Percentiles rank a stretch among this genome's conserved stretches.
These are phyloP conservation scores for Cephus nigrinus DNA, from an alignment of 2,888 invertebrate species.

Conservation along the genomic window DNA sequence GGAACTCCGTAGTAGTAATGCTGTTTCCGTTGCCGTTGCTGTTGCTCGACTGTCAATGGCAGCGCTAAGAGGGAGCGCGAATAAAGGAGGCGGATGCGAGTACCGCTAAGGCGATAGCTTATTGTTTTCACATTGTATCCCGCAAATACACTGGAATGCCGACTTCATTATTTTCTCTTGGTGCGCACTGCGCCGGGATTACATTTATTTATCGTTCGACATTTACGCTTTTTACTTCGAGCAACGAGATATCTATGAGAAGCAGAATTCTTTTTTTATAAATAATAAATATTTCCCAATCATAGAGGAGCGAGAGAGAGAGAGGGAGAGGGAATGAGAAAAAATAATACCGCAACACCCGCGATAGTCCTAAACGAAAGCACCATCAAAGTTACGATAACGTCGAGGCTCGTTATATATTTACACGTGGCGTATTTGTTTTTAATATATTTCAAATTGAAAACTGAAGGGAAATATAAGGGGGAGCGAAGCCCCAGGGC, in stretches of 20 bases:
- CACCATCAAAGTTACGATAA: background rate
- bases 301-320: background rate
- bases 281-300: background rate
- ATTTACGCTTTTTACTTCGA: background rate
- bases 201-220: background rate
- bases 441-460: constrained; percentile 7
- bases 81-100: constrained; percentile 14
- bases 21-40: background rate
- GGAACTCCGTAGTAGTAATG: background rate
- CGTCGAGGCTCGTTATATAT: constrained; percentile 10
- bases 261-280: background rate
- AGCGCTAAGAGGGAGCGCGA: constrained; percentile 8
- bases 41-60: background rate
- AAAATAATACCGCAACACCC: constrained; percentile 11
- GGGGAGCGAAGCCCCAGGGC: background rate
- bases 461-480: constrained; percentile 1
- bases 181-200: background rate
- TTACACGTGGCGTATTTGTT: constrained; percentile 33
- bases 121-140: constrained; percentile 32
- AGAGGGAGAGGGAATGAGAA: background rate
- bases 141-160: constrained; percentile 30
- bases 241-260: background rate
- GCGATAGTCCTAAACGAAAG: constrained; percentile 19
- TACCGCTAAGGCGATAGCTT: constrained; percentile 28
- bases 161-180: constrained; percentile 21